Evolutionary conservation across 2,113 vertebrate genomes (phyloP).

Genomic region (Paralichthys olivaceus): DNA sequence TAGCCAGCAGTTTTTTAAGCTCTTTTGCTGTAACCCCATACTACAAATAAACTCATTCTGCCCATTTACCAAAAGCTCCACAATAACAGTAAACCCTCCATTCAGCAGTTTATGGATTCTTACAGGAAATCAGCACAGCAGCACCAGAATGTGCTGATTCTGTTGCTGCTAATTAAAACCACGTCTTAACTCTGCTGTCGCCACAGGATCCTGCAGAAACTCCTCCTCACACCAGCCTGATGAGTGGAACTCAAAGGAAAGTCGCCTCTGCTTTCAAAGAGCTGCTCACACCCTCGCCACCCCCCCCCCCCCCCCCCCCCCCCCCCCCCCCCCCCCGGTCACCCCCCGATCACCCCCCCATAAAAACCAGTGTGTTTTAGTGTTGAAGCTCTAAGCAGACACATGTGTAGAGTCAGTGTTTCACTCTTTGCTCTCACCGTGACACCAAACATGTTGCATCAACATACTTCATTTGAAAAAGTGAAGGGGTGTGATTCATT

Average conservation of each 20-base stretch:
- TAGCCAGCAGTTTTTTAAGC: neutral
- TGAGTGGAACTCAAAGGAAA: conserved; percentile 43
- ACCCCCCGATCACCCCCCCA: conserved; percentile 7
- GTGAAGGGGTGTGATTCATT: neutral
- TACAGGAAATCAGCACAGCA: conserved; percentile 55
- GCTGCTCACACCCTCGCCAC: neutral
- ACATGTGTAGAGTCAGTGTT: conserved; percentile 33
- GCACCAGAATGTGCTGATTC: conserved; percentile 61
- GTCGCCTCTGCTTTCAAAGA: conserved; percentile 25
- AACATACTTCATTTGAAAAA: neutral
- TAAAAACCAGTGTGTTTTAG: conserved; percentile 49
- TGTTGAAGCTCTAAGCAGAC: conserved; percentile 18
- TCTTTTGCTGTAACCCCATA: neutral
- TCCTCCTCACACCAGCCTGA: neutral
- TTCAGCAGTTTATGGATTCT: conserved; percentile 34
- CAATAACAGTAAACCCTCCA: conserved; percentile 25
- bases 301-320: conserved; percentile 1
- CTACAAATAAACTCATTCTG: neutral
- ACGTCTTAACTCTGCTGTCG: conserved; percentile 26
- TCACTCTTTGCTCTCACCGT: conserved; percentile 10
- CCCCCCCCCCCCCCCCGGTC: neutral
- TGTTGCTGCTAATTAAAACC: conserved; percentile 60
- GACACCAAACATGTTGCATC: neutral
- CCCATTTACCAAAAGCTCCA: conserved; percentile 11
- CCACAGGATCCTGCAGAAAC: conserved; percentile 33